Evolutionary conservation across 92 coral and sea anemone genomes (phyloP), one percentile per base, ranked within the genome.

Genomic region (Epizoanthus ramosus): DNA sequence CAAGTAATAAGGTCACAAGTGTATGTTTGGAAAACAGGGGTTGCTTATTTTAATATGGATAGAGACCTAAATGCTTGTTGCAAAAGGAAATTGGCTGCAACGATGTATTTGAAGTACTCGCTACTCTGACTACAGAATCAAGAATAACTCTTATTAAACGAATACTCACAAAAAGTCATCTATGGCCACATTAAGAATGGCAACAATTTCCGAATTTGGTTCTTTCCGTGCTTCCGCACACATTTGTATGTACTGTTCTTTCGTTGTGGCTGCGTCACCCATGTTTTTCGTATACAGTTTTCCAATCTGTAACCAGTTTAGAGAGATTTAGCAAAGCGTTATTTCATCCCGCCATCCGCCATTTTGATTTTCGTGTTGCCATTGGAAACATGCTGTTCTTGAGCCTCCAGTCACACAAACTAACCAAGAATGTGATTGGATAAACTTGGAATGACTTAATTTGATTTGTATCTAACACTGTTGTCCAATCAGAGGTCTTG

Each of bases 261-360:
- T 97, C 22, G 99, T 97, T 21, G 97, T 63, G 60, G 85, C 68
- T 17, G 98, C 97, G 88, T 97, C 99, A 21, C 87, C 84, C 99
- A 97, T 97, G 16, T 58, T 85, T 53, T 37, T 1, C 28, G 10
- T 35, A 35, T 6, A 14, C 5, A 64, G 23, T 4, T 39, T 60
- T 52, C n/a, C 25, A 21, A 57, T 65, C 41, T 73, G 21, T 7
- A 14, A 23, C 19, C 14, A 50, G 58, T 10, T 23, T 45, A 19
- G 25, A 8, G 37, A 68, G 50, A 47, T 9, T 13, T 56, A 53
- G 5, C 24, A 57, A 52, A 77, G 19, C 14, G 8, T 21, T 18
- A 4, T 8, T 58, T 24, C 37, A 39, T 23, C 37, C 47, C 13
- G 4, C 66, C 33, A 70, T 56, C 88, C 84, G 96, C 96, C 96